phyloP scores from a whole-genome alignment of 2,797 vertebrate genomes.

The Hydrolagus colliei region DNA sequence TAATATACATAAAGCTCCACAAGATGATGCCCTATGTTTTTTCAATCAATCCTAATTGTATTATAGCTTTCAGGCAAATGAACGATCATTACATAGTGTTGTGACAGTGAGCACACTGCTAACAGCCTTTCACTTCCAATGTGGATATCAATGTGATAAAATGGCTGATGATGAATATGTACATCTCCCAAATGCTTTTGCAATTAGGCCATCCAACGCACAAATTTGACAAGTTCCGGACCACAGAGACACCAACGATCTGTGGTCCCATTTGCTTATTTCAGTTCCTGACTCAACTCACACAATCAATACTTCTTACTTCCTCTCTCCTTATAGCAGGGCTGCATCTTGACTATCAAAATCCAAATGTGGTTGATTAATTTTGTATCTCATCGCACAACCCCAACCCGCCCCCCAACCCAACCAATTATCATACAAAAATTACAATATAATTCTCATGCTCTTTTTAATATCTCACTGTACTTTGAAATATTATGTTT shows the following conservation, averaged over 20 bases:
- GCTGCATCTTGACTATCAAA: no score
- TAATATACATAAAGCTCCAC: background rate
- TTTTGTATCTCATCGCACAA: background rate
- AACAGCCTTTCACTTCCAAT: background rate
- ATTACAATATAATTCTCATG: background rate
- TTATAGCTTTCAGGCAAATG: background rate
- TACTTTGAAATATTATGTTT: background rate
- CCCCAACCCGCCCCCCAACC: background rate
- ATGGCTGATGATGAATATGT: background rate
- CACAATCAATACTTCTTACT: background rate
- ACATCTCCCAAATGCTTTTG: background rate
- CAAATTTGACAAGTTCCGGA: background rate
- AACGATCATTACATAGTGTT: background rate
- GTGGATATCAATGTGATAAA: background rate
- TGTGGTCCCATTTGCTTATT: background rate
- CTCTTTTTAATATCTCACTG: background rate
- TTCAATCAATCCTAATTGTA: background rate
- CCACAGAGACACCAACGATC: no score
- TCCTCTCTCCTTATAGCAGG: background rate
- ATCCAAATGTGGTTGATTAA: no score
- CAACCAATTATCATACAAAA: no score
- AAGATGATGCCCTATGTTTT: background rate
- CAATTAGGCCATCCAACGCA: background rate
- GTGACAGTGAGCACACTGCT: background rate
- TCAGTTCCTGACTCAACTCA: background rate